Conservation (phyloP, 2,113 vertebrate genomes). For the Thamnophis sirtalis region DNA sequence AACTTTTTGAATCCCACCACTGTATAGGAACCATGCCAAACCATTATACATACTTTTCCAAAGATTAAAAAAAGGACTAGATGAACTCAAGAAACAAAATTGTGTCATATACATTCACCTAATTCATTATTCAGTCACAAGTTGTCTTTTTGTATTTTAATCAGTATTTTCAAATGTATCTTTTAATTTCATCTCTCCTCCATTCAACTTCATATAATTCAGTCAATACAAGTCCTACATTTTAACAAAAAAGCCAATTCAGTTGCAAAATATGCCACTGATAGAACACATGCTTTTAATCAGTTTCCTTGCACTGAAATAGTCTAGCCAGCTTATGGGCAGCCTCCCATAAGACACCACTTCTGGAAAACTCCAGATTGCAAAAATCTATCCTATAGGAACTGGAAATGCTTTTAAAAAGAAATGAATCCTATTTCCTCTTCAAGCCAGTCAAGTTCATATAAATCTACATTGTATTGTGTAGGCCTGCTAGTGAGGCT, state of each 20-base stretch:
- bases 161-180: neutral
- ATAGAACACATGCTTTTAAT: neutral
- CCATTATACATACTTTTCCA: constrained; percentile 17
- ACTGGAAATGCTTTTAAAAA: constrained; percentile 1
- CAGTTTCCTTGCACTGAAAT: neutral
- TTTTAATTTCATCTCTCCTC: constrained; percentile 18
- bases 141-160: constrained; percentile 4
- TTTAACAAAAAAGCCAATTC: neutral
- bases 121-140: constrained; percentile 26
- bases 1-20: too few species aligned
- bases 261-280: neutral
- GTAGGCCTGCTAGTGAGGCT: too few species aligned
- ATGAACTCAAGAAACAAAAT: constrained; percentile 6
- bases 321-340: neutral
- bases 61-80: neutral
- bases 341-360: neutral
- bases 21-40: constrained; percentile 7
- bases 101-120: neutral
- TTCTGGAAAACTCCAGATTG: neutral
- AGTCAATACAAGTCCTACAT: fast-evolving
- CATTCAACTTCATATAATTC: neutral
- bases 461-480: neutral
- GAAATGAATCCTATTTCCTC: neutral
- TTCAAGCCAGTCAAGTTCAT: neutral
- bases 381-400: neutral